These are phyloP conservation scores for Actinopyga echinites DNA, from an alignment of 53 echinoderm and acorn worm species.

Conservation along the genomic window DNA sequence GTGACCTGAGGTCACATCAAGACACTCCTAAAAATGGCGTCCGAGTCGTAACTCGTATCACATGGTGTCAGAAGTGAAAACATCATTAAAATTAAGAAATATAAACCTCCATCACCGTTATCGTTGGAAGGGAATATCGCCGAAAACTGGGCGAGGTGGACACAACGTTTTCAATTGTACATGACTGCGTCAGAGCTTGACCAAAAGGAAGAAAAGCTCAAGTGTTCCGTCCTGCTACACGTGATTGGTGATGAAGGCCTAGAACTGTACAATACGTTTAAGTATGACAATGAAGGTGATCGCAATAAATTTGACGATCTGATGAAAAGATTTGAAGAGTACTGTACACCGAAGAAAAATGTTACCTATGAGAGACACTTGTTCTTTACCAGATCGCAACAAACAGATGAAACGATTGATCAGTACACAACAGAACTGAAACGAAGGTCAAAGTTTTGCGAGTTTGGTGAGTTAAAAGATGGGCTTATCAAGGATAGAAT, in stretches of 20 bases:
- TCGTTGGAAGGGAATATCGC: background rate
- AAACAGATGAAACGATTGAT: too few species aligned
- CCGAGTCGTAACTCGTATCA: too few species aligned
- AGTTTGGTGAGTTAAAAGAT: too few species aligned
- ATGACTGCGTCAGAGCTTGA: background rate
- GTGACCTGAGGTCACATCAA: too few species aligned
- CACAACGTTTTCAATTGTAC: background rate
- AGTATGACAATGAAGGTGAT: background rate
- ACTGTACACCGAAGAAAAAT: too few species aligned
- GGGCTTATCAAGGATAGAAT: too few species aligned
- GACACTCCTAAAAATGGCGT: too few species aligned
- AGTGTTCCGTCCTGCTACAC: slow-evolving; percentile 8
- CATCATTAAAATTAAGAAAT: background rate
- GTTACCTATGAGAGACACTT: too few species aligned
- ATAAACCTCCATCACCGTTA: background rate
- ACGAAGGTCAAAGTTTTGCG: too few species aligned
- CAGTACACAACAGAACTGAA: too few species aligned
- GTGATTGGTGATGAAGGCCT: slow-evolving; percentile 7
- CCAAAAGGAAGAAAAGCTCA: background rate
- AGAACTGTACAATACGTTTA: background rate
- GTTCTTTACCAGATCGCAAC: too few species aligned
- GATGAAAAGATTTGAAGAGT: too few species aligned
- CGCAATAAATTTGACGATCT: background rate
- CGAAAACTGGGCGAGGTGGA: background rate
- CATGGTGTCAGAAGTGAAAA: background rate